Conservation (phyloP, 2,888 invertebrate genomes). For the Archips crataeganus region DNA sequence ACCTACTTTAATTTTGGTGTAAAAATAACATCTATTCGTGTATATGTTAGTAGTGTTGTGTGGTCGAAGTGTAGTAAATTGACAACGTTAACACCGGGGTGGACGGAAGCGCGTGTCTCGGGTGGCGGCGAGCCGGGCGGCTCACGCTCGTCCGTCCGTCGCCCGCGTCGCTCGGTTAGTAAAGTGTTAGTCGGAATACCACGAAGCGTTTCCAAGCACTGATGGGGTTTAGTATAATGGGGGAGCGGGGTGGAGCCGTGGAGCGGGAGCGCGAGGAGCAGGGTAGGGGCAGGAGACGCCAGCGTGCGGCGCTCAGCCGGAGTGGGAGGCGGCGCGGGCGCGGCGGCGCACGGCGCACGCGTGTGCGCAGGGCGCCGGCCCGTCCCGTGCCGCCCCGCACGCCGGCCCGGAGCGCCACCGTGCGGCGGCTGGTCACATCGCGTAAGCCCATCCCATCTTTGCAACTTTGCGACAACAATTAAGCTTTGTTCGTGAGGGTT, state of each 20-base stretch:
- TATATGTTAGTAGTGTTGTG: slow-evolving; percentile 84
- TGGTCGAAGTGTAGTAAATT: slow-evolving; percentile 72
- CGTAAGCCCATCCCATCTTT: slow-evolving; percentile 90
- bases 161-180: slow-evolving; percentile 74
- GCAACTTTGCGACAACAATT: slow-evolving; percentile 85
- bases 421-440: slow-evolving; percentile 89
- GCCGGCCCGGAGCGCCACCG: slow-evolving; percentile 68
- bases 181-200: slow-evolving; percentile 65
- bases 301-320: slow-evolving; percentile 63
- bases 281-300: slow-evolving; percentile 69
- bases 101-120: slow-evolving; percentile 78
- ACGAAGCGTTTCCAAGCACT: slow-evolving; percentile 77
- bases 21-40: slow-evolving; percentile 85
- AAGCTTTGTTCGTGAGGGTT: slow-evolving; percentile 78
- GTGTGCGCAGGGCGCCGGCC: slow-evolving; percentile 68
- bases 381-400: slow-evolving; percentile 81
- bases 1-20: slow-evolving; percentile 76
- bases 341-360: slow-evolving; percentile 52
- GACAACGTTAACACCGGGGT: slow-evolving; percentile 65
- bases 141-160: slow-evolving; percentile 80
- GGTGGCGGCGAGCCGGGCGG: slow-evolving; percentile 44
- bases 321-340: slow-evolving; percentile 52
- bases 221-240: slow-evolving; percentile 47
- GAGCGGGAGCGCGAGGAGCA: slow-evolving; percentile 47
- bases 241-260: slow-evolving; percentile 49